Evolutionary conservation across 2,797 vertebrate species (phyloP).

Genomic region (Sciurus vulgaris): DNA sequence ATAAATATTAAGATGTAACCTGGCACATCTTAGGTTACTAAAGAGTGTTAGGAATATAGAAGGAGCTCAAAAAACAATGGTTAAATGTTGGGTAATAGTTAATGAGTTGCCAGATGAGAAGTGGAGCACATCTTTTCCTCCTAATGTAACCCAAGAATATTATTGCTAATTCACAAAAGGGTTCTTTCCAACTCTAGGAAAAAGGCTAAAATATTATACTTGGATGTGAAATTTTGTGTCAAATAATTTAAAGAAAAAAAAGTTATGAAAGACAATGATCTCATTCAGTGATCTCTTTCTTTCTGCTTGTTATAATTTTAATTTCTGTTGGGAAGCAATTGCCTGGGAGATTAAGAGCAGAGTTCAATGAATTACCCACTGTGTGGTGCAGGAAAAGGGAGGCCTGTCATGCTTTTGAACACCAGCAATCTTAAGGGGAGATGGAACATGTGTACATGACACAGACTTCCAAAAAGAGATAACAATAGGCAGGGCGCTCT

Average conservation of each 20-base stretch:
- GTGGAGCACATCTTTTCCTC: neutral
- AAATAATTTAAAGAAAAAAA: constrained; percentile 29
- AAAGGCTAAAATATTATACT: neutral
- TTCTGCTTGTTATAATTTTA: neutral
- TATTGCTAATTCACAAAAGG: neutral
- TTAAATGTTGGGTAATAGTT: neutral
- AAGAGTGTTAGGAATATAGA: neutral
- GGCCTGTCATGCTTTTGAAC: neutral
- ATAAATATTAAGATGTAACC: neutral
- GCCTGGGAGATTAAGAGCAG: neutral
- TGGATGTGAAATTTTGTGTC: neutral
- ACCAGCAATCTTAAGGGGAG: neutral
- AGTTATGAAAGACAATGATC: neutral
- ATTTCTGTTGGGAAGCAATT: neutral
- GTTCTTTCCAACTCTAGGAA: neutral
- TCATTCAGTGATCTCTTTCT: neutral
- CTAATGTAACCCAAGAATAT: neutral
- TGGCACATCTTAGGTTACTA: neutral
- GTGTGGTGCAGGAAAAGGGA: neutral
- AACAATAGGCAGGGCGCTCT: neutral
- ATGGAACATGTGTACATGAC: accelerated
- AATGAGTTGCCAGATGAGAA: neutral
- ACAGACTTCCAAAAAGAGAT: neutral
- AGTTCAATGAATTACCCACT: neutral
- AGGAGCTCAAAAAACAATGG: neutral